Evolutionary conservation across 2,888 invertebrate genomes (phyloP).

Genomic region (Pristionchus mayeri): DNA sequence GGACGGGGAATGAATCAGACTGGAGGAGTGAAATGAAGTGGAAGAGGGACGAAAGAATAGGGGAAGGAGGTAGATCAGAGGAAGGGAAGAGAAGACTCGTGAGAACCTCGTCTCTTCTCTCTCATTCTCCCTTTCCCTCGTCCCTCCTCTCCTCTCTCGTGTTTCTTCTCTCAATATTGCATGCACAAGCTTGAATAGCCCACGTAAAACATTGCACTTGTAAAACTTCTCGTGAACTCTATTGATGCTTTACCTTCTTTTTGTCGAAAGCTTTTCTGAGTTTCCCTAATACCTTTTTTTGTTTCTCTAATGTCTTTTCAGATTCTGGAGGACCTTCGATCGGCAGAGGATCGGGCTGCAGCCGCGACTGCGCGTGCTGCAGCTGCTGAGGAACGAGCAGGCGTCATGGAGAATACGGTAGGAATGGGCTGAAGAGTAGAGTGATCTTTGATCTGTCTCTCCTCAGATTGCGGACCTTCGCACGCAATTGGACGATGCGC

Average conservation of each 20-base stretch:
- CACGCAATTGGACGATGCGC: background rate
- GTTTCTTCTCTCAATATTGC: too few species aligned
- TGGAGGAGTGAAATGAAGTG: too few species aligned
- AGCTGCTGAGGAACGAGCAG: background rate
- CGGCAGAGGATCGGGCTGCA: constrained; percentile 23
- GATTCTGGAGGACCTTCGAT: constrained; percentile 12
- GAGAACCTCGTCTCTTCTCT: background rate
- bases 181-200: too few species aligned
- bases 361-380: background rate
- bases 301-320: background rate
- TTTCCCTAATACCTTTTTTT: background rate
- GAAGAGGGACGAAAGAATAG: background rate
- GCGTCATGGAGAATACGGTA: constrained; percentile 15
- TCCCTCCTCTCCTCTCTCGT: too few species aligned
- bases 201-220: background rate
- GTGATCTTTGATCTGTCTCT: background rate
- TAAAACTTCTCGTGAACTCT: background rate
- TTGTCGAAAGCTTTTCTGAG: background rate
- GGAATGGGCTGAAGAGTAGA: background rate
- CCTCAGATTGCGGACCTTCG: constrained; percentile 10
- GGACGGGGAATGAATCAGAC: background rate
- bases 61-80: background rate
- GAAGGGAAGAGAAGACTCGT: background rate
- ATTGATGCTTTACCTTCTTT: background rate
- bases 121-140: background rate